Evolutionary conservation across 1,140 invertebrate genomes (phyloP).

Genomic region (Stenopsyche tienmushanensis): DNA sequence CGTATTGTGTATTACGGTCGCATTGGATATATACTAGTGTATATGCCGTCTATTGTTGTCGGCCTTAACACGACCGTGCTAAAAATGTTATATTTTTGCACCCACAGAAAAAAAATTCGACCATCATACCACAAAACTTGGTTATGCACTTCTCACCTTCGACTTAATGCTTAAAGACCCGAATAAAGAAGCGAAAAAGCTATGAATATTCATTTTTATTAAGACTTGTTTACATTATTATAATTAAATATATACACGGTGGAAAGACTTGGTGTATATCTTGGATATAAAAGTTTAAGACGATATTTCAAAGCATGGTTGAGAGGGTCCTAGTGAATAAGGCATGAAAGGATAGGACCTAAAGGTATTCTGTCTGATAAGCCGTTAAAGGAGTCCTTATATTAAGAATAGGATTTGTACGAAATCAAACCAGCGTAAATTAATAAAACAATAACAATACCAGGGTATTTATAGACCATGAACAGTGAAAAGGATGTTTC

Average conservation of each 20-base stretch:
- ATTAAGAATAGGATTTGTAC: conserved; percentile 9
- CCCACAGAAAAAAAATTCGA: neutral
- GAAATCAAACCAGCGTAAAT: conserved; percentile 33
- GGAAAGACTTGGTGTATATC: neutral
- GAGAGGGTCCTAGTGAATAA: conserved; percentile 12
- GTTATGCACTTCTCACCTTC: neutral
- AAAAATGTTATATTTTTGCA: neutral
- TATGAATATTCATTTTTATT: too few relatives aligned
- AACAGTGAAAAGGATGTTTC: neutral
- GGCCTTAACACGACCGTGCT: neutral
- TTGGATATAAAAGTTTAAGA: conserved; percentile 11
- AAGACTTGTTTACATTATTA: too few relatives aligned
- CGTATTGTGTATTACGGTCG: conserved; percentile 22
- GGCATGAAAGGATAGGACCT: conserved; percentile 14
- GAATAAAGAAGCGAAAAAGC: too few relatives aligned
- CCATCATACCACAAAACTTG: neutral
- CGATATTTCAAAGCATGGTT: conserved; percentile 20
- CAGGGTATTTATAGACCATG: neutral
- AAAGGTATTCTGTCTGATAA: conserved; percentile 3
- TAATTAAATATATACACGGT: neutral
- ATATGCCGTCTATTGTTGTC: conserved; percentile 20
- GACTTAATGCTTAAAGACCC: too few relatives aligned
- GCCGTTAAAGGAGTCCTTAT: conserved; percentile 6
- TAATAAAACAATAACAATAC: conserved; percentile 34
- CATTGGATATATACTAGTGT: neutral